Evolutionary conservation across 2,888 invertebrate species (phyloP), one percentile per base, ranked within the genome.

Genomic region (Synergus itoensis): DNA sequence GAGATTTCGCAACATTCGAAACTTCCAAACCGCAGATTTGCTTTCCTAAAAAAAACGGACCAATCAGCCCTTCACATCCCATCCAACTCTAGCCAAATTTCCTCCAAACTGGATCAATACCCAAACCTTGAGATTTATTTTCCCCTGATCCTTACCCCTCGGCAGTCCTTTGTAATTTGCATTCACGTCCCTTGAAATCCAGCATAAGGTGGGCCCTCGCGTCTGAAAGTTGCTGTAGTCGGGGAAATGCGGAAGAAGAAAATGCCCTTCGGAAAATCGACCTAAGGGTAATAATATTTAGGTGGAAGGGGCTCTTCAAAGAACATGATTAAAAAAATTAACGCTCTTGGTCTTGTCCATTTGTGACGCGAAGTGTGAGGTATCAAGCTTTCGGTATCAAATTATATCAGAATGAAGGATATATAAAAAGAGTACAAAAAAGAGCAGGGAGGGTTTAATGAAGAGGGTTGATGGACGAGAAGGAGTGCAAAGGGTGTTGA

Each of bases 201-300:
- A n/a, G 40, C 9, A n/a, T n/a, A 65, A 41, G 16, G 64, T 40
- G 64, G 18, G 36, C 64, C n/a, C 16, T n/a, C 64, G 41, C 36
- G 21, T 60, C 21, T 60, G 21, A 60, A 21, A 60, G 60, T 12
- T 12, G 1, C 60, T 21, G 60, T 12, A 21, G 21, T n/a, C n/a
- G 16, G 78, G 69, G 75, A 79, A 77, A 81, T 75, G 73, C 80
- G 81, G 81, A 82, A 77, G 76, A 53, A 67, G 79, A 62, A 82
- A 78, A 77, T 62, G 77, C 36, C 69, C 69, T 48, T 69, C 69
- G 45, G 67, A 67, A 43, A 67, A 67, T 67, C 43, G 67, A 45
- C 21, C 21, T 43, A 53, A 0, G 53, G 53, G n/a, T 9, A 53
- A 53, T 53, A 8, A n/a, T 45, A 14, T 18, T 41, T 1, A 45